Conservation (phyloP, 1,140 invertebrate genomes). For the Fopius arisanus region DNA sequence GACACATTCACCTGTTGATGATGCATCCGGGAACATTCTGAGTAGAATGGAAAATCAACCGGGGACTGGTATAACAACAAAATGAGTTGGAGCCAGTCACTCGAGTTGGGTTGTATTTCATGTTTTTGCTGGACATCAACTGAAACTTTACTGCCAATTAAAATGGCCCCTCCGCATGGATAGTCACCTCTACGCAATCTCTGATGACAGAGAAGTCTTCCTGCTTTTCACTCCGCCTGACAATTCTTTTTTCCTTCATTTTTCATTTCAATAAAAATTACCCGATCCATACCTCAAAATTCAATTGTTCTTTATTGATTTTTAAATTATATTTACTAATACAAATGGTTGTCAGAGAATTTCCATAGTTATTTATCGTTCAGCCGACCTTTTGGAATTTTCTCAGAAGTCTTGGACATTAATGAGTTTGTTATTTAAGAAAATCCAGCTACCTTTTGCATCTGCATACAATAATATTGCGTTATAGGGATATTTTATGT, state of each 20-base stretch:
- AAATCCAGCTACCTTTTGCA: too few species aligned
- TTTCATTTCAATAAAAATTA: background rate
- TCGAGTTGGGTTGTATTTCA: conserved; percentile 34
- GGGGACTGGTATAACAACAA: conserved; percentile 10
- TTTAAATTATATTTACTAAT: too few species aligned
- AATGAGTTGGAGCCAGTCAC: background rate
- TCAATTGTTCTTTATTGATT: too few species aligned
- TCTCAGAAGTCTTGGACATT: too few species aligned
- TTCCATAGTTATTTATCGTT: too few species aligned
- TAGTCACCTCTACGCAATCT: conserved; percentile 10
- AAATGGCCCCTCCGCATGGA: conserved; percentile 22
- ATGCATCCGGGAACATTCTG: background rate
- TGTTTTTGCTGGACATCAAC: conserved; percentile 39
- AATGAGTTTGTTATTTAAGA: too few species aligned
- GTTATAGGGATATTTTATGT: too few species aligned
- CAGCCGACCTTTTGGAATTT: too few species aligned
- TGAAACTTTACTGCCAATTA: conserved; percentile 45
- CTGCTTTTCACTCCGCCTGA: background rate
- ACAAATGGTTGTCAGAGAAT: too few species aligned
- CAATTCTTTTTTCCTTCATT: background rate
- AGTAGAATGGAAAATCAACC: conserved; percentile 5
- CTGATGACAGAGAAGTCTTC: background rate
- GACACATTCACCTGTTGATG: background rate
- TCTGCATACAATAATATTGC: too few species aligned
- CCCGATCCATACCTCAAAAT: background rate